Evolutionary conservation across 92 coral and sea anemone genomes (phyloP).

Genomic region (Desmophyllum pertusum): DNA sequence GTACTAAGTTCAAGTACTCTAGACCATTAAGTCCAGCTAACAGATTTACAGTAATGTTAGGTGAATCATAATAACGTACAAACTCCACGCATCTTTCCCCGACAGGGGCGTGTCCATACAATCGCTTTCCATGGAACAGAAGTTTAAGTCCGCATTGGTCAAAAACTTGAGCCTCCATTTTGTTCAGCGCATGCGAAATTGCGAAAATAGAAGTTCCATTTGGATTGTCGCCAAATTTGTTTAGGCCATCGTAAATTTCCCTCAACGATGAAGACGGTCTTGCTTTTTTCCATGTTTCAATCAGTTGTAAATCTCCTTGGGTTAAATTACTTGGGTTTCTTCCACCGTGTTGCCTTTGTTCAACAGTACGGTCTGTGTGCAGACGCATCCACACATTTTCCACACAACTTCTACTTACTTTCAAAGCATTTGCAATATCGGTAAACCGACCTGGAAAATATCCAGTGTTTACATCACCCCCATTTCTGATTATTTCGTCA

Average conservation of each 20-base stretch:
- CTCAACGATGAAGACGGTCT: conserved; percentile 34
- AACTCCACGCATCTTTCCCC: conserved; percentile 66
- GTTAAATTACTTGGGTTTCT: conserved; percentile 53
- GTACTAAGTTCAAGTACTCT: conserved; percentile 31
- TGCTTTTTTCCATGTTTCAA: conserved; percentile 29
- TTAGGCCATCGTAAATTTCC: conserved; percentile 38
- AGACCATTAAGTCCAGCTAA: conserved; percentile 55
- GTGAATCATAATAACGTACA: conserved; percentile 41
- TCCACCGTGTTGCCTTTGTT: conserved; percentile 26
- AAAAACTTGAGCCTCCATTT: conserved; percentile 52
- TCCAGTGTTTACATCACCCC: conserved; percentile 29
- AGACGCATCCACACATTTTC: conserved; percentile 21
- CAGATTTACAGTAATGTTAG: conserved; percentile 61
- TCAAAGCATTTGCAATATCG: conserved; percentile 27
- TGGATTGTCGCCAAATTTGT: conserved; percentile 44
- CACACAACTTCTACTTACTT: conserved; percentile 22
- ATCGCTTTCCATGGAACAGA: conserved; percentile 50
- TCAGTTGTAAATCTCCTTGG: conserved; percentile 53
- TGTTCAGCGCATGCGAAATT: conserved; percentile 28
- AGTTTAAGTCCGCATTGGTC: conserved; percentile 63
- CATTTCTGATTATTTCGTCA: conserved; percentile 29
- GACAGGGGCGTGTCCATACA: conserved; percentile 57
- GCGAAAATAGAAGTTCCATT: conserved; percentile 38
- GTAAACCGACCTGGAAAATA: conserved; percentile 31
- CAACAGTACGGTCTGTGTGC: conserved; percentile 9